These are phyloP conservation scores for Myotis vivesi DNA, from an alignment of 2,797 vertebrate species.

Conservation along the genomic window DNA sequence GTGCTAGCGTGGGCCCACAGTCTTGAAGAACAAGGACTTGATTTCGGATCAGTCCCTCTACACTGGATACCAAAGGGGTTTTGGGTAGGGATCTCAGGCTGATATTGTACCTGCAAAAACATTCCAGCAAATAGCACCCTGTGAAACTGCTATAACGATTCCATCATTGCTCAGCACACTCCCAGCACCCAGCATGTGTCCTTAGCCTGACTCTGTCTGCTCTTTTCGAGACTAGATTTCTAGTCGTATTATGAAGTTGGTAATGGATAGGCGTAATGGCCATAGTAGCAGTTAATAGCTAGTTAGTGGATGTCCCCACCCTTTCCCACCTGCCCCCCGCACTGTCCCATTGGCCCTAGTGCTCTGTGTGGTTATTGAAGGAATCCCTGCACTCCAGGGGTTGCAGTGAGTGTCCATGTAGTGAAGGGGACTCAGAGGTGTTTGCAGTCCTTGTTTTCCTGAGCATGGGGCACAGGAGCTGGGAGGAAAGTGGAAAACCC, in stretches of 20 bases:
- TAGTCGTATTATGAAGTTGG: background rate
- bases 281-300: background rate
- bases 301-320: background rate
- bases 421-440: fast-evolving
- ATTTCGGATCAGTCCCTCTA: background rate
- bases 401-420: background rate
- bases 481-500: background rate
- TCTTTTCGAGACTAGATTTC: background rate
- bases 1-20: background rate
- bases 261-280: background rate
- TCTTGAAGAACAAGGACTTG: background rate
- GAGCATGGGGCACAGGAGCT: background rate
- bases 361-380: background rate
- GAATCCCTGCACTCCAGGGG: background rate
- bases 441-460: background rate
- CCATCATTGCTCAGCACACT: background rate
- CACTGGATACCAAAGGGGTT: background rate
- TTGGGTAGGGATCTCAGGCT: background rate
- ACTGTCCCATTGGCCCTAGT: background rate
- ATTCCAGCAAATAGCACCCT: background rate
- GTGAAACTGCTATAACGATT: background rate
- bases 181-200: background rate
- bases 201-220: background rate
- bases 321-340: background rate
- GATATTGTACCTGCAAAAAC: background rate